Percentiles rank a stretch among this genome's conserved stretches.
Evolutionary conservation across 2,888 invertebrate genomes (phyloP).

Genomic region (Pemphredon lugubris): DNA sequence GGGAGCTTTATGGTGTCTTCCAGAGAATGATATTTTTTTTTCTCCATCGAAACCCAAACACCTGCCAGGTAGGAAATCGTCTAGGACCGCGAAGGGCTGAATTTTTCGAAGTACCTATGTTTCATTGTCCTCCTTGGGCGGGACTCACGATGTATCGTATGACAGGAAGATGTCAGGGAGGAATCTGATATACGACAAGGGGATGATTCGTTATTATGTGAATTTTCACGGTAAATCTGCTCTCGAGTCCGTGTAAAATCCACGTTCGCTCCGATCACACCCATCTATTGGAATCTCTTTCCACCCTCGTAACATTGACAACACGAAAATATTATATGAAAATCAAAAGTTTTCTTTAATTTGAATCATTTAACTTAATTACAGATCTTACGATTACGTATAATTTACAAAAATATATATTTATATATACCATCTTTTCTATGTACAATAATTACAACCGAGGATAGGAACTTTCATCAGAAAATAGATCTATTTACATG

Average conservation of each 20-base stretch:
- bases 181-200: slow-evolving; percentile 74
- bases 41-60: slow-evolving; percentile 42
- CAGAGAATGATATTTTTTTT: slow-evolving; percentile 13
- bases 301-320: no score
- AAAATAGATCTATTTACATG: slow-evolving; percentile 36
- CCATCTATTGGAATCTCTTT: neutral
- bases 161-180: slow-evolving; percentile 74
- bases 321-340: no score
- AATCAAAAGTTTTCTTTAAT: slow-evolving; percentile 21
- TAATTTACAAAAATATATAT: slow-evolving; percentile 69
- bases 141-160: slow-evolving; percentile 73
- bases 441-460: slow-evolving; percentile 59
- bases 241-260: slow-evolving; percentile 12
- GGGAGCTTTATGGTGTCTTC: neutral
- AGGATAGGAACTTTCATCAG: slow-evolving; percentile 41
- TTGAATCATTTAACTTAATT: slow-evolving; percentile 25
- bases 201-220: slow-evolving; percentile 76
- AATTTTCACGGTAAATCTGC: slow-evolving; percentile 70
- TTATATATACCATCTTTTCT: slow-evolving; percentile 60
- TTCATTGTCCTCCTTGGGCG: slow-evolving; percentile 69
- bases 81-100: slow-evolving; percentile 37
- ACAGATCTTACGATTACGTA: neutral
- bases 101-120: slow-evolving; percentile 47
- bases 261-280: slow-evolving; percentile 13
- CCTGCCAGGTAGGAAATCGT: slow-evolving; percentile 67